Base-by-base conservation (phyloP, 2,888 invertebrate species). In the Congeria kusceri region DNA sequence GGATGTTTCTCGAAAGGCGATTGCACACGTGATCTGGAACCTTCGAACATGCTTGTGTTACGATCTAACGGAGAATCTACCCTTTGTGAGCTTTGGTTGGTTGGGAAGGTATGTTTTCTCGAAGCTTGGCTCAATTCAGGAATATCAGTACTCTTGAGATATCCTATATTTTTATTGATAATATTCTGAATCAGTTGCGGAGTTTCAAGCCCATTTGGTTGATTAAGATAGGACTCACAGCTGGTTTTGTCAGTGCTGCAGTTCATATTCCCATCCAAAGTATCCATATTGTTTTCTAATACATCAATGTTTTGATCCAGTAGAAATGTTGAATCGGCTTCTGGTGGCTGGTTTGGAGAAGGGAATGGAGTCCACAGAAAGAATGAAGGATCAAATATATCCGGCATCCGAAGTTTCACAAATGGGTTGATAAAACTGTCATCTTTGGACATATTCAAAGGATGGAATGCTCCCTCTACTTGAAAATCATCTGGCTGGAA, bases 121-220 rank as follows among this genome's bases (percentile, higher is more conserved):
- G n/a, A 23, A 32, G 49, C 44, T 20, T 49, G 39, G 29, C 28
- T 32, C 3, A 80, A 39, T 18, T 53, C 46, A 15, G 72, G 29
- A 27, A 80, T 69, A 15, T 65, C 73, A 66, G 61, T 67, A 63
- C 61, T 70, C 32, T 74, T 81, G 23, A 81, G 32, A 58, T 77
- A 81, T n/a, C 77, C 74, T 53, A 81, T 74, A 53, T 81, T 81
- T 66, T 81, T 77, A 58, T 81, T 81, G 32, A 81, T 81, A 29
- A 81, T 74, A 5, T 63, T 77, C 23, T 71, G 70, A 44, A 81
- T 65, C 49, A 66, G 72, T 13, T 80, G 69, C 11, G 68, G 46
- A 53, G 53, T 23, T 25, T n/a, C 53, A 53, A 53, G 20, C 25
- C 9, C 9, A 20, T 53, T 25, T 20, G 23, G 23, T 20, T 53